These are phyloP conservation scores for Pandemis heparana DNA, from an alignment of 2,888 invertebrate species.

Conservation along the genomic window DNA sequence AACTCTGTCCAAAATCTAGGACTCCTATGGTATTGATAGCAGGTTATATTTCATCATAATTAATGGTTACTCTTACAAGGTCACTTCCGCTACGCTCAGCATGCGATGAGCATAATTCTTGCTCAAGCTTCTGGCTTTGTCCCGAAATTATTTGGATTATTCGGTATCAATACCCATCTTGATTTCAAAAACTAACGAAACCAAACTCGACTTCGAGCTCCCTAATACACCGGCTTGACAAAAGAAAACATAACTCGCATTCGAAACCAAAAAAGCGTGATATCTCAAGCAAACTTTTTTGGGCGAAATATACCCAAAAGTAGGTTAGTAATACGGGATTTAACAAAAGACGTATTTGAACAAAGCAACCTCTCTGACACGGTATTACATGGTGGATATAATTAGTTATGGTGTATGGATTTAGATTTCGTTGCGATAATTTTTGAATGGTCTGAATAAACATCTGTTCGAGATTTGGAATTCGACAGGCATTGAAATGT, in stretches of 20 bases:
- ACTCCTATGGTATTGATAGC: too few species aligned
- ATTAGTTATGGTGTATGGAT: constrained; percentile 85
- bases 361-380: constrained; percentile 69
- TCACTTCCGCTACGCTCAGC: too few species aligned
- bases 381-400: constrained; percentile 83
- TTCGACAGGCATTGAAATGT: constrained; percentile 81
- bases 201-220: constrained; percentile 66
- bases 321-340: constrained; percentile 83
- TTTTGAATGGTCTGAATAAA: constrained; percentile 79
- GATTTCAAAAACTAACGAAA: constrained; percentile 41
- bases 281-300: constrained; percentile 74
- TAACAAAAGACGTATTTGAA: constrained; percentile 70
- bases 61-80: too few species aligned
- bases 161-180: constrained; percentile 35
- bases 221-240: constrained; percentile 72
- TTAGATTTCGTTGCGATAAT: constrained; percentile 84
- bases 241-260: constrained; percentile 79
- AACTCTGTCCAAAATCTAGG: too few species aligned
- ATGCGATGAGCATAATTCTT: background rate
- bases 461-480: constrained; percentile 80
- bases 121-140: background rate
- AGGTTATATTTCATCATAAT: too few species aligned
- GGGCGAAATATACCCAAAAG: constrained; percentile 79
- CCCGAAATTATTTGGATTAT: constrained; percentile 26
- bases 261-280: constrained; percentile 80